Evolutionary conservation across 2,888 invertebrate genomes (phyloP).

Genomic region (Hirtodrosophila trivittata): DNA sequence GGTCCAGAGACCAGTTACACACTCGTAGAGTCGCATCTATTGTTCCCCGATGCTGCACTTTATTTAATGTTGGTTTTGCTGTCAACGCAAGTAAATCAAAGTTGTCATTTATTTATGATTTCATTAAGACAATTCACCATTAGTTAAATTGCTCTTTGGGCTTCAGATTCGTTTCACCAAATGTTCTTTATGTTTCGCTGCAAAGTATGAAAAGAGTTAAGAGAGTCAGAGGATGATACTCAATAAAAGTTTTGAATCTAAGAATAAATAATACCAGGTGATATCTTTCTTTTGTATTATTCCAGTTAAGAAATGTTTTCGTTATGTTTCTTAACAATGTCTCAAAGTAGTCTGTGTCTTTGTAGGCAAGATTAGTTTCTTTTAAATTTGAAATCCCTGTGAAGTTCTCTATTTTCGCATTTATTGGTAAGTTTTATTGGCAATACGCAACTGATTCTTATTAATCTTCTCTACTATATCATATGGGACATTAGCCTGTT

Average conservation of each 20-base stretch:
- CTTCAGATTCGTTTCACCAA: not conserved
- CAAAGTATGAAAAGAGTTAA: too few relatives aligned
- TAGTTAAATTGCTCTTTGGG: conserved; percentile 53
- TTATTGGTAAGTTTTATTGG: conserved; percentile 1
- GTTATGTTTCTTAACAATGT: too few relatives aligned
- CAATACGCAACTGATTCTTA: too few relatives aligned
- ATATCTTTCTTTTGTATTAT: too few relatives aligned
- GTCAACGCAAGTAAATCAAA: conserved; percentile 68
- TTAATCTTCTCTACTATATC: too few relatives aligned
- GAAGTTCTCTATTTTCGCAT: conserved; percentile 7
- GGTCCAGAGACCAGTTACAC: conserved; percentile 39
- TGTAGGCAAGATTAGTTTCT: too few relatives aligned
- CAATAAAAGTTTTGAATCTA: too few relatives aligned
- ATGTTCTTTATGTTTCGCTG: too few relatives aligned
- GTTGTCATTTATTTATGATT: conserved; percentile 67
- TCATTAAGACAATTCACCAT: conserved; percentile 52
- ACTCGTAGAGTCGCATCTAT: conserved; percentile 17
- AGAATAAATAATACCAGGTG: too few relatives aligned
- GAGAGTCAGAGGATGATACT: too few relatives aligned
- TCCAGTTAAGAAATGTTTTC: too few relatives aligned
- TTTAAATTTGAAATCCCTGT: conserved; percentile 3
- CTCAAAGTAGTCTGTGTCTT: too few relatives aligned
- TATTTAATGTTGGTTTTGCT: conserved; percentile 65
- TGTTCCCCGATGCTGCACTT: conserved; percentile 51
- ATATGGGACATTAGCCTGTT: not conserved